phyloP scores from a whole-genome alignment of 1,140 invertebrate species.

The Caenorhabditis brenneri region DNA sequence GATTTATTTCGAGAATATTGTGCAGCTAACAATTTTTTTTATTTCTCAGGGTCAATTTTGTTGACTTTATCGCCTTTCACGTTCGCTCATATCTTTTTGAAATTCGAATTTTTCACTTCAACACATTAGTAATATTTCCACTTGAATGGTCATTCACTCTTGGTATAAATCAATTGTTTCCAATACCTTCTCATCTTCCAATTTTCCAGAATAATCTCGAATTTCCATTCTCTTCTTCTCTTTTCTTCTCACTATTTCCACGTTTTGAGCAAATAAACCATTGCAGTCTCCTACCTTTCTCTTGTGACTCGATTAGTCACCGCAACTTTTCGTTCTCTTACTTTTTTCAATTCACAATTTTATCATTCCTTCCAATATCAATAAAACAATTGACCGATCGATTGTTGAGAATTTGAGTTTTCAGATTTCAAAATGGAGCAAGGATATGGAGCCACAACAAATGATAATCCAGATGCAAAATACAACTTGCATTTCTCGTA shows the following conservation, averaged over 20 bases:
- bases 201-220: not conserved
- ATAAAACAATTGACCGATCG: not conserved
- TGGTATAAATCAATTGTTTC: too few relatives aligned
- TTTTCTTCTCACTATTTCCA: not conserved
- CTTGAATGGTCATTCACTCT: too few relatives aligned
- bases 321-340: not conserved
- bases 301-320: not conserved
- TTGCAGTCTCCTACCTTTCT: not conserved
- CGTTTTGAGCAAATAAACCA: constrained; percentile 24
- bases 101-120: not conserved
- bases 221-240: not conserved
- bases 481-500: not conserved
- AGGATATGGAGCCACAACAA: constrained; percentile 4
- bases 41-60: not conserved
- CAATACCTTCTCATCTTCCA: not conserved
- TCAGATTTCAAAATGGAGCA: not conserved
- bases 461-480: constrained; percentile 8
- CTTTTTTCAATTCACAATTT: not conserved
- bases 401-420: not conserved
- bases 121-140: not conserved
- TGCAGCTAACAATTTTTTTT: not conserved
- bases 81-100: too few relatives aligned
- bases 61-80: not conserved
- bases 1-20: not conserved
- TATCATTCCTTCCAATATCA: not conserved